Evolutionary conservation across 53 echinoderm and acorn worm genomes (phyloP), one percentile per base, ranked within the genome.

Genomic region (Luidia sarsii): DNA sequence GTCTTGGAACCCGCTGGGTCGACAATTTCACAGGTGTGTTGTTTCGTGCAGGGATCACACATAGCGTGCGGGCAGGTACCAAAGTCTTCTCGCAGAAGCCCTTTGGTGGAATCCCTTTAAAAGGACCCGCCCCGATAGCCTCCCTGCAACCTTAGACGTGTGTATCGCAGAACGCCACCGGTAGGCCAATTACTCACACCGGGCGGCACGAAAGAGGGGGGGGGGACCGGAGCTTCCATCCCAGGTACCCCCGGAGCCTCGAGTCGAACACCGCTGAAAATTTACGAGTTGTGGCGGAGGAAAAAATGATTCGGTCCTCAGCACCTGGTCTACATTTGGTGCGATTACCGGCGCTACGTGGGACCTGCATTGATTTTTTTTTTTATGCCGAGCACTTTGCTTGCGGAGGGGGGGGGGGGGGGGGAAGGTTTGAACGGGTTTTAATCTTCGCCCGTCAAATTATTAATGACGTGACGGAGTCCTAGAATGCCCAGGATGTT

Each of bases 261-360:
- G 3, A 5, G 41, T 5, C 37, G 29, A 34, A 54, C 38, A 34
- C 50, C n/a, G 16, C 49, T 48, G 71, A 30, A 50, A n/a, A 56
- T 53, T 72, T 56, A 55, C 72, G 72, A 72, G 38, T 25, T 22
- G 36, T 55, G 39, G 25, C 35, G 23, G 25, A 35, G 50, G 38
- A 72, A 38, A 56, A 56, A 49, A 72, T 72, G 54, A 72, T 72
- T 54, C 56, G 54, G 72, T 72, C 56, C 36, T 38, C 33, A 38
- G 22, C 72, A 72, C 72, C 55, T 72, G 72, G 53, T 36, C 25
- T 54, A 53, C 37, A 53, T 72, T 72, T 72, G 23, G 24, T 38
- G 6, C 24, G n/a, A 72, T 72, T 55, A 72, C 54, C 35, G 52
- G 19, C 72, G 53, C 72, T 33, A 35, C 56, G 54, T 72, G 72